phyloP scores from a whole-genome alignment of 2,888 invertebrate species.

The Platynereis dumerilii region DNA sequence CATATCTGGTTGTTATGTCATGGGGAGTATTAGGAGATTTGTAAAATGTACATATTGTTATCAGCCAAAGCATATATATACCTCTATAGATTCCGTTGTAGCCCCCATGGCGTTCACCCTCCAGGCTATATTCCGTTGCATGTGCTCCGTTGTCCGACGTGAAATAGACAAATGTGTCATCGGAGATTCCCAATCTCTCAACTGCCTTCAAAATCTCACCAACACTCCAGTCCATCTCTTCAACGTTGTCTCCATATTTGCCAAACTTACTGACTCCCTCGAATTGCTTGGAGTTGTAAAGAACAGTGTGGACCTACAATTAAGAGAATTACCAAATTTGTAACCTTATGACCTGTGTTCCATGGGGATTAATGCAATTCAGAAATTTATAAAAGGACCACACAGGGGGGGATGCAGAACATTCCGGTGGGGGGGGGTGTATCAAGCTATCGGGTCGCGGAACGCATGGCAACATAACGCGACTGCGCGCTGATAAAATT shows the following conservation, averaged over 20 bases:
- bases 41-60: too few relatives aligned
- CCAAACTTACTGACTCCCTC: constrained; percentile 59
- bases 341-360: too few relatives aligned
- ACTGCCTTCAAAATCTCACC: constrained; percentile 64
- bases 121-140: constrained; percentile 58
- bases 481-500: too few relatives aligned
- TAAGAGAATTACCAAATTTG: too few relatives aligned
- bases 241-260: constrained; percentile 66
- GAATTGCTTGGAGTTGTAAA: constrained; percentile 66
- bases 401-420: too few relatives aligned
- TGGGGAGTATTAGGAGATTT: too few relatives aligned
- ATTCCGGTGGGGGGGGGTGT: too few relatives aligned
- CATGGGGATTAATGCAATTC: too few relatives aligned
- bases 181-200: constrained; percentile 46
- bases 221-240: constrained; percentile 67
- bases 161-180: constrained; percentile 66
- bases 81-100: constrained; percentile 53
- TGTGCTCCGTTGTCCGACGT: constrained; percentile 67
- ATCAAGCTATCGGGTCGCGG: too few relatives aligned
- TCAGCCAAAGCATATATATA: constrained; percentile 1
- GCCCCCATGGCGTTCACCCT: constrained; percentile 59
- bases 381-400: too few relatives aligned
- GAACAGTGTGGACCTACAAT: constrained; percentile 71
- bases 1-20: too few relatives aligned
- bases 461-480: too few relatives aligned